These are phyloP conservation scores for Psophia crepitans DNA, from an alignment of 2,113 vertebrate species.

Conservation along the genomic window DNA sequence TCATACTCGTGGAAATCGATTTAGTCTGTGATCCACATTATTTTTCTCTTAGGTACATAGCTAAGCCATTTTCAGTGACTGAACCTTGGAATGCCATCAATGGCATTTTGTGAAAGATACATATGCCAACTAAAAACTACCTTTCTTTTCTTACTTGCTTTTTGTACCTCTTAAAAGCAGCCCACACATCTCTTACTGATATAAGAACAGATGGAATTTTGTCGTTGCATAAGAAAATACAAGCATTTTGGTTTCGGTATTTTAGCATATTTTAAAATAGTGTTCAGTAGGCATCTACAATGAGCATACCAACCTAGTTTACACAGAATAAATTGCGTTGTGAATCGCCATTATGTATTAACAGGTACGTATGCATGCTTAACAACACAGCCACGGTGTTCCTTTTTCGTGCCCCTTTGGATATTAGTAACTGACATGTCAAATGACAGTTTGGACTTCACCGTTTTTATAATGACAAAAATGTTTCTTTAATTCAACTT, in stretches of 20 bases:
- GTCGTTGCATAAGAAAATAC: background rate
- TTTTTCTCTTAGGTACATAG: background rate
- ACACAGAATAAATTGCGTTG: background rate
- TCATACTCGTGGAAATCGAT: background rate
- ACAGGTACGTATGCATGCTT: fast-evolving
- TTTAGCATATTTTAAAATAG: background rate
- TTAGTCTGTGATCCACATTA: background rate
- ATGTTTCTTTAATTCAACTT: background rate
- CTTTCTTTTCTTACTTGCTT: background rate
- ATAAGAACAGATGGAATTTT: background rate
- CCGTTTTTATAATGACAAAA: background rate
- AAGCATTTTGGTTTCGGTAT: background rate
- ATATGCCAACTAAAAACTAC: background rate
- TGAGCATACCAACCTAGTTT: background rate
- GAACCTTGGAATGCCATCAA: background rate
- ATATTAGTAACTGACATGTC: background rate
- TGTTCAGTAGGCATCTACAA: background rate
- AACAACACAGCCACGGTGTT: background rate
- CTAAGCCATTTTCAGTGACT: background rate
- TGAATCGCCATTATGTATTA: background rate
- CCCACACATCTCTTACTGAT: background rate
- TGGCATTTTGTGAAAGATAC: background rate
- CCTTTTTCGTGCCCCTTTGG: background rate
- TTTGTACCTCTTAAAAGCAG: background rate
- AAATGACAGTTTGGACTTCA: background rate